Base-by-base conservation (phyloP, 2,888 invertebrate genomes). In the Drosophila paracracens region DNA sequence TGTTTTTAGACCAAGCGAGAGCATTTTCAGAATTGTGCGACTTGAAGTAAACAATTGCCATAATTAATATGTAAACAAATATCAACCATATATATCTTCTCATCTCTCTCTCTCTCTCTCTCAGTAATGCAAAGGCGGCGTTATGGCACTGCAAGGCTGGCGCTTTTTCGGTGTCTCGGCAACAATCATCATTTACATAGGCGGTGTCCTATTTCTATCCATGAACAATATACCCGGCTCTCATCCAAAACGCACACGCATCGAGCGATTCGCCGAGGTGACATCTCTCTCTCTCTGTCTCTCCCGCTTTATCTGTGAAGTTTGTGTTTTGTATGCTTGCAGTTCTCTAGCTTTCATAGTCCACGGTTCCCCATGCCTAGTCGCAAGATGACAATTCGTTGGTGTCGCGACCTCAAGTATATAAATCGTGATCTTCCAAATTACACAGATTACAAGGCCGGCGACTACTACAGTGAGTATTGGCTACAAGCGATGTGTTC, bases 111-210 rank as follows among this genome's bases (percentile, higher is more conserved):
- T 57, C 10, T 35, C 18, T 25, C 10, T 33, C 29, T 21, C 0
- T 27, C 6, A 0, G 91, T 89, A 82, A 91, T 91, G 91, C 89
- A 85, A 91, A 90, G 85, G 59, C 82, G 83, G 88, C 91, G 92
- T 88, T 74, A 93, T 93, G 93, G 92, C 92, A 92, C 88, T 92
- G 87, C 92, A 92, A 91, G 92, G 93, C 88, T 93, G 93, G 93
- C 92, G 93, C 89, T 91, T 93, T 88, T 91, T 92, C 88, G 93
- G 93, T 82, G 92, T 93, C 82, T 92, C 92, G 86, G 92, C 91
- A 81, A 92, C 92, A 82, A 92, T 93, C 78, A 91, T 93, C 87
- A 92, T 92, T 75, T 93, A 93, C 81, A 92, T 93, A 72, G 91
- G 92, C 79, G 93, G 93, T 68, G 92, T 93, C 35, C 82, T 93